Evolutionary conservation across 1,140 invertebrate species (phyloP).

Genomic region (Brachionus plicatilis): DNA sequence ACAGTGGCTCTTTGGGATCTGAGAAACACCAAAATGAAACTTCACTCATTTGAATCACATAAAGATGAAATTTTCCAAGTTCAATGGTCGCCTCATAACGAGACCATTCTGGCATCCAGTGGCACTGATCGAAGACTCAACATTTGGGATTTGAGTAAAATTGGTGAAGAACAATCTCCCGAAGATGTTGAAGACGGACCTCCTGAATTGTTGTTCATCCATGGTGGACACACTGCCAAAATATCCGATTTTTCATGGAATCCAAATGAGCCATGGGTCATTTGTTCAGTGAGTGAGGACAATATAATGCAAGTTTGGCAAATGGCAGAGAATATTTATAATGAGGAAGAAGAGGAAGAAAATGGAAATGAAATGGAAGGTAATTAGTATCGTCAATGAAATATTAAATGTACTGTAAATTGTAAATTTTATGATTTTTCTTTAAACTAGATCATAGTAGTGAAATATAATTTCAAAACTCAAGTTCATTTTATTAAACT

Average conservation of each 20-base stretch:
- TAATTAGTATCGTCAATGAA: not conserved
- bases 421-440: not conserved
- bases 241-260: constrained; percentile 99
- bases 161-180: constrained; percentile 95
- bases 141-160: constrained; percentile 97
- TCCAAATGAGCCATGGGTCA: constrained; percentile 99
- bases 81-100: constrained; percentile 99
- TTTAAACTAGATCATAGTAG: not conserved
- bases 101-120: constrained; percentile 96
- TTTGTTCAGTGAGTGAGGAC: constrained; percentile 98
- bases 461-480: not conserved
- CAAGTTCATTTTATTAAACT: not conserved
- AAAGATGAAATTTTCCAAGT: constrained; percentile 99
- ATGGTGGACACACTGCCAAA: constrained; percentile 87
- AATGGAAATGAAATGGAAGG: constrained; percentile 29
- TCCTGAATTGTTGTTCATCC: constrained; percentile 76
- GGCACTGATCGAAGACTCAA: constrained; percentile 96
- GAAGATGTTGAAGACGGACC: constrained; percentile 99
- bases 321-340: constrained; percentile 47
- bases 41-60: constrained; percentile 98
- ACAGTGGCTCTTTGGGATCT: constrained; percentile 92
- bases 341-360: constrained; percentile 37
- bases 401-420: not conserved
- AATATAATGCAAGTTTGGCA: constrained; percentile 90
- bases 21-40: constrained; percentile 89